A percentile compares a stretch with the other conserved stretches of the same genome.
Conservation (phyloP, 2,888 invertebrate species). For the Scaptomyza caliginosa region DNA sequence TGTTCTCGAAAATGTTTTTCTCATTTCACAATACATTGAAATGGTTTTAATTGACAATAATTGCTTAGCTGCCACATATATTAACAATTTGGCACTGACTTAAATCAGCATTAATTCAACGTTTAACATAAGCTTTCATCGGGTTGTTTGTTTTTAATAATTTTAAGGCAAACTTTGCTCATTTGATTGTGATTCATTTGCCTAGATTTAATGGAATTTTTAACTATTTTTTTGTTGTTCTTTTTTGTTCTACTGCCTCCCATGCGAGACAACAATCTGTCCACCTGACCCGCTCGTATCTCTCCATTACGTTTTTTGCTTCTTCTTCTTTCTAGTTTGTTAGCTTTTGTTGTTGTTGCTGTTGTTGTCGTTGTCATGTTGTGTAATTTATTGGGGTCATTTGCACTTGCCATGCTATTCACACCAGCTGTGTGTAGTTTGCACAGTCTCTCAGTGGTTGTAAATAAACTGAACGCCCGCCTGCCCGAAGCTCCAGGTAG, state of each 20-base stretch:
- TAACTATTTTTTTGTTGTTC: not conserved
- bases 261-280: slow-evolving; percentile 28
- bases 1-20: not conserved
- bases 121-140: not conserved
- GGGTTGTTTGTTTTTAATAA: not conserved
- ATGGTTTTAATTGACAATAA: not conserved
- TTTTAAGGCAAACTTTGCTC: not conserved
- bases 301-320: not conserved
- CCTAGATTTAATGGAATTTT: slow-evolving; percentile 11
- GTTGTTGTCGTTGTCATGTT: slow-evolving; percentile 21
- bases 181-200: slow-evolving; percentile 28
- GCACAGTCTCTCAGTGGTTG: slow-evolving; percentile 19
- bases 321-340: not conserved
- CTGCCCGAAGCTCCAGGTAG: not conserved
- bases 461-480: slow-evolving; percentile 39
- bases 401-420: slow-evolving; percentile 52
- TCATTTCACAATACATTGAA: not conserved
- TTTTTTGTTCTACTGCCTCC: too few relatives aligned
- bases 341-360: not conserved
- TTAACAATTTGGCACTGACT: not conserved
- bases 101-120: not conserved
- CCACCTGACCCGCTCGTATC: slow-evolving; percentile 18
- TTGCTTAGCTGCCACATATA: not conserved
- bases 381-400: slow-evolving; percentile 72
- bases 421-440: slow-evolving; percentile 45